Conservation (phyloP, 2,888 invertebrate species). For the Ormyrus pomaceus region DNA sequence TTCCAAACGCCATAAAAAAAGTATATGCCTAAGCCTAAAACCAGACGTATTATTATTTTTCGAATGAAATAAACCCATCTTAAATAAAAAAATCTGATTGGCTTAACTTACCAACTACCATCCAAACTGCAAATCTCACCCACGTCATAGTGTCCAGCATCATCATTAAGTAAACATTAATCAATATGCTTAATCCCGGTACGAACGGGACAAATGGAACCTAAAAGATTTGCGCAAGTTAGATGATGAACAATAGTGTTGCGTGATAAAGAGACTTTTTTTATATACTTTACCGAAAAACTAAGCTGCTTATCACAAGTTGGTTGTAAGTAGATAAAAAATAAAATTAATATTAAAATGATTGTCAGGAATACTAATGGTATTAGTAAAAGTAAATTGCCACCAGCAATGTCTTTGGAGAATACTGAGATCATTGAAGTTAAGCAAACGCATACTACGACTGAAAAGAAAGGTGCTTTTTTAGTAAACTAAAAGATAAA, state of each 20-base stretch:
- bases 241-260: too few species aligned
- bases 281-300: slow-evolving; percentile 68
- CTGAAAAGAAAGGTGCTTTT: slow-evolving; percentile 55
- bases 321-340: slow-evolving; percentile 72
- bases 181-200: slow-evolving; percentile 87
- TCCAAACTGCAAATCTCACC: slow-evolving; percentile 90
- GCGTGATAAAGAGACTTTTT: too few species aligned
- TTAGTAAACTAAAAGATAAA: slow-evolving; percentile 33
- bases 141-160: slow-evolving; percentile 87
- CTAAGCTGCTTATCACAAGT: slow-evolving; percentile 67
- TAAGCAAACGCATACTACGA: slow-evolving; percentile 61
- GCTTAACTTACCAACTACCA: slow-evolving; percentile 81
- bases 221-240: slow-evolving; percentile 74
- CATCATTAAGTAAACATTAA: slow-evolving; percentile 91
- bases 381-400: slow-evolving; percentile 57
- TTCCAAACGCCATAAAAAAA: slow-evolving; percentile 85
- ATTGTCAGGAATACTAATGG: slow-evolving; percentile 58
- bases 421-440: slow-evolving; percentile 59
- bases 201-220: slow-evolving; percentile 90
- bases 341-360: slow-evolving; percentile 59
- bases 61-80: not conserved
- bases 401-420: slow-evolving; percentile 59
- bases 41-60: not conserved
- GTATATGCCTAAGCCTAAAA: slow-evolving; percentile 84
- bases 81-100: not conserved